Evolutionary conservation across 2,113 vertebrate genomes (phyloP).

Genomic region (Tiliqua scincoides): DNA sequence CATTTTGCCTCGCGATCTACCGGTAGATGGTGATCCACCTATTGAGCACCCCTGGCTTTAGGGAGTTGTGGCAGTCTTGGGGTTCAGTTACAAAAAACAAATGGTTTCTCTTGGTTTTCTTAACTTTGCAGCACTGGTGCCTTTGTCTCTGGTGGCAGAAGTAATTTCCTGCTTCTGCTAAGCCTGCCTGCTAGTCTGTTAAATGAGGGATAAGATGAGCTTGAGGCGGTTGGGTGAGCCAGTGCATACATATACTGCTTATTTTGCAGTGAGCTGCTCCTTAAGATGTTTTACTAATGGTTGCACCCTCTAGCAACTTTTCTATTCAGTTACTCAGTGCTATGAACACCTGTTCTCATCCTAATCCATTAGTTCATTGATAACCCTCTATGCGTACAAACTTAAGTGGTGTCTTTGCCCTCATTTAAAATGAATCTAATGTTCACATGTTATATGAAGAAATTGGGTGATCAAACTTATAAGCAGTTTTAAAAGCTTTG

Average conservation of each 20-base stretch:
- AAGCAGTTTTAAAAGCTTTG: background rate
- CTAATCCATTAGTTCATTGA: background rate
- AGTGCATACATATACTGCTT: background rate
- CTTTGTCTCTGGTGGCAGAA: too few species aligned
- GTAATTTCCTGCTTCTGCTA: too few species aligned
- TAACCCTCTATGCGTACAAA: background rate
- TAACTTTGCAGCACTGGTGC: too few species aligned
- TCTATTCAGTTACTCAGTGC: background rate
- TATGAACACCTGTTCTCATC: background rate
- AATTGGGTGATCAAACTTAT: background rate
- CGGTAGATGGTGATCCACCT: too few species aligned
- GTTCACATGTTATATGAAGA: background rate
- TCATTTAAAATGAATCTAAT: background rate
- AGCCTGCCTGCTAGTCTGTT: too few species aligned
- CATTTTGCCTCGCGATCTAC: too few species aligned
- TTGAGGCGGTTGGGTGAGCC: too few species aligned
- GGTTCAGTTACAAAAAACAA: too few species aligned
- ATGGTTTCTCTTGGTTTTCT: too few species aligned
- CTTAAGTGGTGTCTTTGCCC: background rate
- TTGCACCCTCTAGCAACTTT: background rate
- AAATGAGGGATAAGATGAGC: too few species aligned
- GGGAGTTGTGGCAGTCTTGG: too few species aligned
- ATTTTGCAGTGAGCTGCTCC: background rate
- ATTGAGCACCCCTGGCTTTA: too few species aligned
- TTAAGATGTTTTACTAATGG: background rate